A percentile compares a stretch with the other conserved stretches of the same genome.
Evolutionary conservation across 2,888 invertebrate species (phyloP).

Genomic region (Cacoxenus indagator): DNA sequence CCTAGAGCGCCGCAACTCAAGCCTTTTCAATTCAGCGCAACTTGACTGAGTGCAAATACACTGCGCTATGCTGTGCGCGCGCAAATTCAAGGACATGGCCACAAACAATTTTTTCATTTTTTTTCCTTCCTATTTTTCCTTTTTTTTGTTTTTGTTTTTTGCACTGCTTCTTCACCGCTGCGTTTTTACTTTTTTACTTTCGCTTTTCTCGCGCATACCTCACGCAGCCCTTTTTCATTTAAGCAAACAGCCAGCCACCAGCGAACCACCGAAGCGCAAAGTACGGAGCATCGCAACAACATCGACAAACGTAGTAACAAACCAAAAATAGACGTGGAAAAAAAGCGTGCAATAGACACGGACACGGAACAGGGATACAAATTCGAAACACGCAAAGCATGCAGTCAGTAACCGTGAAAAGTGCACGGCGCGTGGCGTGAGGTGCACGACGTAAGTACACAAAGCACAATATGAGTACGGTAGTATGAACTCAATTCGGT

Average conservation of each 20-base stretch:
- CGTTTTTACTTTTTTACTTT: neutral
- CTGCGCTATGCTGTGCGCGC: slow-evolving; percentile 5
- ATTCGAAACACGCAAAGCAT: no score
- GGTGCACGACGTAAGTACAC: no score
- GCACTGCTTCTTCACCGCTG: neutral
- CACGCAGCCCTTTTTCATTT: neutral
- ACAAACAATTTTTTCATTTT: slow-evolving; percentile 3
- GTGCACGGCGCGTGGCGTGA: no score
- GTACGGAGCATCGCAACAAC: neutral
- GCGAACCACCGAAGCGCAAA: neutral
- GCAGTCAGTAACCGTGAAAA: no score
- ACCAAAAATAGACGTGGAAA: slow-evolving; percentile 30
- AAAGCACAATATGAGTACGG: no score
- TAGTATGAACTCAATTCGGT: no score
- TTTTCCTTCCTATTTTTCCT: neutral
- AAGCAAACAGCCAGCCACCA: neutral
- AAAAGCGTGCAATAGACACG: slow-evolving; percentile 45
- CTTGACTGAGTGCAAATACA: slow-evolving; percentile 30
- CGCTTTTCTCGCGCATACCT: neutral
- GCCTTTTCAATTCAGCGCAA: neutral
- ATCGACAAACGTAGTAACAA: neutral
- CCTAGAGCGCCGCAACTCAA: neutral
- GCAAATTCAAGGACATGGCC: slow-evolving; percentile 41
- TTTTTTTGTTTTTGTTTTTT: neutral
- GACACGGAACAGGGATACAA: no score